Base-by-base conservation (phyloP, 37 sponge, comb jelly and placozoan genomes). In the Crambe crambe region DNA sequence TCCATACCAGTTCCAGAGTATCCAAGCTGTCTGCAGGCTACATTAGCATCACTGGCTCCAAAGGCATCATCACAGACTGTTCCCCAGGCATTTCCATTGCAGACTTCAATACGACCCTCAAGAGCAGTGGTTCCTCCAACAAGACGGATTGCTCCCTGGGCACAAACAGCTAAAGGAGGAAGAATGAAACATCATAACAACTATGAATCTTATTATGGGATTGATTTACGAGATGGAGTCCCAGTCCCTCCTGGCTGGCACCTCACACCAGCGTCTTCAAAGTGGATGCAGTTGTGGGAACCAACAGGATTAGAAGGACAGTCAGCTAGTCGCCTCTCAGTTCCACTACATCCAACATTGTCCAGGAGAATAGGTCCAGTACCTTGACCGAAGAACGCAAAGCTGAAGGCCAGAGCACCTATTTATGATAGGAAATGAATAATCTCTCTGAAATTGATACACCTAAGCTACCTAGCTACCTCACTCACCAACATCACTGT, bases 41-140 rank as follows among this genome's bases (percentile, higher is more conserved):
- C 70, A 9, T 42, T 30, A 6, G 70, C 70, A 40, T 70, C 70
- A 40, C 2, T 40, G 8, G 37, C 42, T 25, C 70, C 30, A 25
- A 36, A 70, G 8, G 1, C 18, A 3, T 70, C 51, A 47, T 47
- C 70, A 70, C 70, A 70, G 3, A 70, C 70, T 26, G 70, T 70
- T 10, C 70, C 70, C 70, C 70, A 70, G 12, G 36, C 42, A 15
- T 70, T 40, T 3, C 12, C 12, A n/a, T 40, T 12, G 70, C 42
- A 70, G 42, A 70, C 70, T 40, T 70, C 70, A 32, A 70, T 36
- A 40, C 70, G 70, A 35, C 70, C 70, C 8, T 40, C 42, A 40
- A 9, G 27, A 73, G 56, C 56, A 47, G 10, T 47, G 25, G 74
- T 31, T n/a, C 56, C 77, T 32, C 56, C 77, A 30, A 63, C 32